Percentiles rank a stretch among this genome's conserved stretches.
Evolutionary conservation across 2,888 invertebrate species (phyloP).

Genomic region (Aromia moschata): DNA sequence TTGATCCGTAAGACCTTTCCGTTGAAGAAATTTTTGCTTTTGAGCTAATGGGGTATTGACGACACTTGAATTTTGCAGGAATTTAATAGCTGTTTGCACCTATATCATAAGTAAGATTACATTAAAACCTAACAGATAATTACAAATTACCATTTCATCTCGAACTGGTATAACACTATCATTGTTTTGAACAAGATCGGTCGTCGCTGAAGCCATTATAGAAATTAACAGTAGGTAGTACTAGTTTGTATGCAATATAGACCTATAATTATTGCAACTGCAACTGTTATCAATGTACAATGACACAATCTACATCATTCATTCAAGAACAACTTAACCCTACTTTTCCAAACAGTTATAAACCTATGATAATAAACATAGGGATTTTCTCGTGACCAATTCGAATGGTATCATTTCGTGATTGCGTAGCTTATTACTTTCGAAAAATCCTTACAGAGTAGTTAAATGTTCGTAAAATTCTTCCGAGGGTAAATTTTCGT

Average conservation of each 20-base stretch:
- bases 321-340: too few relatives aligned
- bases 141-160: conserved; percentile 41
- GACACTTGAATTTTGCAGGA: conserved; percentile 87
- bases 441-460: too few relatives aligned
- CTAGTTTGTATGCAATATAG: background rate
- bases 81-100: conserved; percentile 87
- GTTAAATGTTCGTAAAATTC: too few relatives aligned
- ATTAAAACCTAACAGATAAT: too few relatives aligned
- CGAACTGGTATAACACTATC: conserved; percentile 24
- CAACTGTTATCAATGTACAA: conserved; percentile 15
- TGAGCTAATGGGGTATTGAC: conserved; percentile 77
- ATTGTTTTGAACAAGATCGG: conserved; percentile 26
- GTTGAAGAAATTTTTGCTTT: conserved; percentile 80
- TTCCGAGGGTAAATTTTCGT: too few relatives aligned
- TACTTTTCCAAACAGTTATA: too few relatives aligned
- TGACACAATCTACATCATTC: conserved; percentile 8
- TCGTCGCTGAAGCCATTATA: conserved; percentile 26
- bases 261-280: too few relatives aligned
- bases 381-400: too few relatives aligned
- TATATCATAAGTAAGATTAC: conserved; percentile 62
- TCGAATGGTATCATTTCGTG: too few relatives aligned
- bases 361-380: too few relatives aligned
- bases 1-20: conserved; percentile 79
- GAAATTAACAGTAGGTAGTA: background rate
- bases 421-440: too few relatives aligned